These are phyloP conservation scores for Nasonia longicornis DNA, from an alignment of 1,140 invertebrate species.

Conservation along the genomic window DNA sequence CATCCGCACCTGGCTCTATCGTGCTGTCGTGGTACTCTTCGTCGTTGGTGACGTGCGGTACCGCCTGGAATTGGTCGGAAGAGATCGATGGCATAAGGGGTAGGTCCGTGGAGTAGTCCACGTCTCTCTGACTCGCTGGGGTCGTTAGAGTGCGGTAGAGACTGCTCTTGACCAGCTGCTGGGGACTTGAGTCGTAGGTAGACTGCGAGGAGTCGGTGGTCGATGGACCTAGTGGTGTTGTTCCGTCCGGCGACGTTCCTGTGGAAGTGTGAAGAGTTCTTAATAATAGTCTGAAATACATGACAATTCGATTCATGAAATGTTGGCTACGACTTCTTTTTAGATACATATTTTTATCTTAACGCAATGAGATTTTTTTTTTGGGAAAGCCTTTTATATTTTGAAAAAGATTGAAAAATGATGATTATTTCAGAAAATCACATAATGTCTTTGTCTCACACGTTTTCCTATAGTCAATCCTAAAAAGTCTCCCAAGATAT, in stretches of 20 bases:
- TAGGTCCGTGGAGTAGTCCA: slow-evolving; percentile 9
- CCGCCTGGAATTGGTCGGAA: slow-evolving; percentile 21
- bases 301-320: no score
- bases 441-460: no score
- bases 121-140: not conserved
- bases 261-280: not conserved
- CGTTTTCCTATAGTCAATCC: no score
- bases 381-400: no score
- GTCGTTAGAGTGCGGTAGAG: slow-evolving; percentile 22
- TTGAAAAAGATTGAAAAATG: no score
- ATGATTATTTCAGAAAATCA: no score
- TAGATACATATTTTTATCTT: no score
- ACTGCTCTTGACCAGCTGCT: not conserved
- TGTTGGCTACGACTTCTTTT: no score
- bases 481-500: no score
- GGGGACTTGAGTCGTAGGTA: not conserved
- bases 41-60: slow-evolving; percentile 4
- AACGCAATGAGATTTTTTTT: no score
- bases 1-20: slow-evolving; percentile 18
- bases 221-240: not conserved
- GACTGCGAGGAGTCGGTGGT: not conserved
- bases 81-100: slow-evolving; percentile 21
- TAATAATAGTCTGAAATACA: no score
- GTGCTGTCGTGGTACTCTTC: slow-evolving; percentile 35
- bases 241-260: slow-evolving; percentile 7